Base-by-base conservation (phyloP, 1,140 invertebrate genomes). In the Macrosteles quadrilineatus region DNA sequence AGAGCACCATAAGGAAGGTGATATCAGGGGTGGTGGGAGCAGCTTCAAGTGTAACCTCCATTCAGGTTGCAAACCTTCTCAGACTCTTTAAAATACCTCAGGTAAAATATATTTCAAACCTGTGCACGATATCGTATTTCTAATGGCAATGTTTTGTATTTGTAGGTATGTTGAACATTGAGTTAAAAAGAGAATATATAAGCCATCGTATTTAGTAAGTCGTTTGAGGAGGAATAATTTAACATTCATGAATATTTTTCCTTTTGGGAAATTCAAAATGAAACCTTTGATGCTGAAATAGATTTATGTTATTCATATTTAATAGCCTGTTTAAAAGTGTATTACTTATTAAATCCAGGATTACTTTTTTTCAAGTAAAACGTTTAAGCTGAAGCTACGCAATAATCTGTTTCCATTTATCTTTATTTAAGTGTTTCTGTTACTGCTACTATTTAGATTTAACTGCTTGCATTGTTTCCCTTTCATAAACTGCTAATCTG, bases 21-120 rank as follows among this genome's bases (percentile, higher is more conserved):
- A 97, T 98, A 74, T 94, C 94, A 1, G 96, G 96, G 0, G 96
- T 98, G 2, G 91, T 98, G 17, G 96, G 94, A 1, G 96, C 95
- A 3, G 93, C 96, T 0, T 96, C 94, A 50, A 96, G 93, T 75
- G 95, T 97, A 40, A 98, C 95, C 17, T 97, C 95, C 3, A 97
- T 98, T 72, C 95, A 97, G 86, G 95, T 98, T 21, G 95, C 96
- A 36, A 98, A 97, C 85, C 86, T 98, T 50, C 83, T 98, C 47
- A 86, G 96, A 50, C 88, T 98, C 3, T 98, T 98, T 81, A 93
- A 92, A 79, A 98, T 98, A 80, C 96, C 96, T 14, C 96, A 98
- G 89, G 95, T 97, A 81, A 81, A n/a, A n/a, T n/a, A n/a, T n/a
- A n/a, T n/a, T 19, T 1, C 55, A 6, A 59, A 59, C 55, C 6